Conservation (phyloP, 2,113 vertebrate genomes). For the Hypocryptadius cinnamomeus region DNA sequence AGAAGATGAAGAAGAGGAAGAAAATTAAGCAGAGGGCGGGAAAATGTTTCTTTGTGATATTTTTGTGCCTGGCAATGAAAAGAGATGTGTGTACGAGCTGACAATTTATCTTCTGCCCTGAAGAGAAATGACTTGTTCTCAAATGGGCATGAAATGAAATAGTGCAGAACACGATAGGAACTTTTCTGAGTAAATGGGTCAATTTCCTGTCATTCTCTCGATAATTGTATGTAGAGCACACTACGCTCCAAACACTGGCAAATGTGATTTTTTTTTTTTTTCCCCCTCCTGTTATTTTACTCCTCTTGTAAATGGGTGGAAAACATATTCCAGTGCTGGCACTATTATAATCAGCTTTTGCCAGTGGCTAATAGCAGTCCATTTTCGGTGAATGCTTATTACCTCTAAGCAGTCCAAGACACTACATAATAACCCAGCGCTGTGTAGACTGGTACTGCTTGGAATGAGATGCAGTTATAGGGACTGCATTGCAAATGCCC, state of each 20-base stretch:
- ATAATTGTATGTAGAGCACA: slow-evolving; percentile 52
- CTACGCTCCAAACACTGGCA: not conserved
- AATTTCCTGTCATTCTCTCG: slow-evolving; percentile 64
- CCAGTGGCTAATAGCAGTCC: slow-evolving; percentile 59
- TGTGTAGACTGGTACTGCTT: slow-evolving; percentile 34
- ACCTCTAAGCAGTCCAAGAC: slow-evolving; percentile 55
- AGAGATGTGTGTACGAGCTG: slow-evolving; percentile 25
- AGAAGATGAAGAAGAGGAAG: slow-evolving; percentile 37
- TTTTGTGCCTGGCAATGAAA: slow-evolving; percentile 51
- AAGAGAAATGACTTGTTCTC: slow-evolving; percentile 61
- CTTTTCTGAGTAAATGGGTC: slow-evolving; percentile 57
- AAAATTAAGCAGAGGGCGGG: slow-evolving; percentile 26
- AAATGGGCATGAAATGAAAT: slow-evolving; percentile 65
- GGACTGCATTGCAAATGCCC: not conserved
- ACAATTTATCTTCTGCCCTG: slow-evolving; percentile 59
- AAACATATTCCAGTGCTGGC: slow-evolving; percentile 56
- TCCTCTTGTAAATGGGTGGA: slow-evolving; percentile 51
- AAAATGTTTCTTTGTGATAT: slow-evolving; percentile 23
- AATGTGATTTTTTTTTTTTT: not conserved
- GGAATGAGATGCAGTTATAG: slow-evolving; percentile 37
- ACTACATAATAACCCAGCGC: slow-evolving; percentile 43
- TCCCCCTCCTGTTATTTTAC: slow-evolving; percentile 44
- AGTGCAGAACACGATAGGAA: slow-evolving; percentile 42
- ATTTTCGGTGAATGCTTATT: slow-evolving; percentile 61
- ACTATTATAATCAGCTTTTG: slow-evolving; percentile 61